These are phyloP conservation scores for Scotopteryx bipunctaria DNA, from an alignment of 2,888 invertebrate genomes.

Conservation along the genomic window DNA sequence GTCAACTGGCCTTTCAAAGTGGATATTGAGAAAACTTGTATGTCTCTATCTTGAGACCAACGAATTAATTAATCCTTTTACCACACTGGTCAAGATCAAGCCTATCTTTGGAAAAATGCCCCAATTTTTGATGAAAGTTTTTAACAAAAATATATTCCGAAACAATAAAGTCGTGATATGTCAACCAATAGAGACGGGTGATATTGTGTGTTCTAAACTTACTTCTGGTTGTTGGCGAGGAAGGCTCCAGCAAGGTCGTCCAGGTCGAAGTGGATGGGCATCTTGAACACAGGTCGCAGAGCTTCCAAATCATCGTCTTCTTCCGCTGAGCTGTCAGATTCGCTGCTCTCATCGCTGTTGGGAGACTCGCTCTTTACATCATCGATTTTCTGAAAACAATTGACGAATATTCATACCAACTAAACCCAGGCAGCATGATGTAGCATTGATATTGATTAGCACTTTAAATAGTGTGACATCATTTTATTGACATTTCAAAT, in stretches of 20 bases:
- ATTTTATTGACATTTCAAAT: too few species aligned
- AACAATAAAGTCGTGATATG: too few species aligned
- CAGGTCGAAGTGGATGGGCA: slow-evolving; percentile 92
- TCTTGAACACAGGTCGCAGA: slow-evolving; percentile 85
- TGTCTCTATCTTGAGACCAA: too few species aligned
- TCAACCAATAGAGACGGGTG: neutral
- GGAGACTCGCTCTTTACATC: slow-evolving; percentile 63
- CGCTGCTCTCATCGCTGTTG: slow-evolving; percentile 76
- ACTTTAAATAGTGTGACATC: too few species aligned
- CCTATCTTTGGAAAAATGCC: too few species aligned
- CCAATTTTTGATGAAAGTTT: too few species aligned
- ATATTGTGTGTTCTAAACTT: slow-evolving; percentile 39
- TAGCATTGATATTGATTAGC: too few species aligned
- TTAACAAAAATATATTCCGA: too few species aligned
- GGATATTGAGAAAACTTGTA: slow-evolving; percentile 28
- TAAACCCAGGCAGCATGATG: too few species aligned
- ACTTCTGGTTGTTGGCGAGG: slow-evolving; percentile 88
- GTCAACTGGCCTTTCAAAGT: slow-evolving; percentile 22
- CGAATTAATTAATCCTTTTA: too few species aligned
- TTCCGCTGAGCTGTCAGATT: slow-evolving; percentile 83
- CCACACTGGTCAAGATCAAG: too few species aligned
- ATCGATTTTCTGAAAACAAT: slow-evolving; percentile 73
- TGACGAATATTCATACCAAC: neutral
- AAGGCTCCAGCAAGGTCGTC: slow-evolving; percentile 91
- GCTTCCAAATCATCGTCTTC: slow-evolving; percentile 84